A percentile compares a stretch with the other conserved stretches of the same genome.
phyloP scores from a whole-genome alignment of 1,140 invertebrate genomes.

The Leguminivora glycinivorella region DNA sequence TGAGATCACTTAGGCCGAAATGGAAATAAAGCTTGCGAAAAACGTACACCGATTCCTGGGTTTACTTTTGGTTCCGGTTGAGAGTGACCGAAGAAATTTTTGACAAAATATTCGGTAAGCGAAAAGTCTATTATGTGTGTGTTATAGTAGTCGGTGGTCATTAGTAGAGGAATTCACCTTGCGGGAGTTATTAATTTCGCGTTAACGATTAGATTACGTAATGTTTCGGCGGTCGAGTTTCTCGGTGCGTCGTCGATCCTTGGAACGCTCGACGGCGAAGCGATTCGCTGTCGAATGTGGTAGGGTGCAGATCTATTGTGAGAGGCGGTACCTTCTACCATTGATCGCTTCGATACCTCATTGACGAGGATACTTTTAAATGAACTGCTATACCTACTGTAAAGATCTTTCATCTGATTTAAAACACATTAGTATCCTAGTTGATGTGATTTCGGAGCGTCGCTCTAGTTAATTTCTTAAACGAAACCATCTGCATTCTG shows the following conservation, averaged over 20 bases:
- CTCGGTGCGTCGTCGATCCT: background rate
- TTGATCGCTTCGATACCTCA: background rate
- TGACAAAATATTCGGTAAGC: background rate
- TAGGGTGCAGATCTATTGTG: constrained; percentile 14
- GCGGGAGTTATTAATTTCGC: constrained; percentile 16
- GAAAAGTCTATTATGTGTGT: background rate
- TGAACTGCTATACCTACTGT: background rate
- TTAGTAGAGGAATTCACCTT: constrained; percentile 14
- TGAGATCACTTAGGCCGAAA: background rate
- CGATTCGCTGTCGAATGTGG: constrained; percentile 1
- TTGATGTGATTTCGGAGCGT: constrained; percentile 5
- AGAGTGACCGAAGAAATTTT: background rate
- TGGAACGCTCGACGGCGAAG: constrained; percentile 3
- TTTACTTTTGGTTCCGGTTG: background rate
- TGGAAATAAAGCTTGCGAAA: background rate
- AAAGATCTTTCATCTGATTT: background rate
- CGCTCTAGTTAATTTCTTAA: background rate
- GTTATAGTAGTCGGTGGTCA: background rate
- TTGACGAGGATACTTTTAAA: background rate
- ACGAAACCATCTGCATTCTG: constrained; percentile 43
- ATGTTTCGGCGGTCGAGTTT: constrained; percentile 11
- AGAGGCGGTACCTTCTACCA: background rate
- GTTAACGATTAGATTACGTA: background rate
- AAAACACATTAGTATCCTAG: background rate
- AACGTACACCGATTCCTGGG: background rate